Evolutionary conservation across 2,797 vertebrate species (phyloP), one percentile per base, ranked within the genome.

Genomic region (Myotis daubentonii): DNA sequence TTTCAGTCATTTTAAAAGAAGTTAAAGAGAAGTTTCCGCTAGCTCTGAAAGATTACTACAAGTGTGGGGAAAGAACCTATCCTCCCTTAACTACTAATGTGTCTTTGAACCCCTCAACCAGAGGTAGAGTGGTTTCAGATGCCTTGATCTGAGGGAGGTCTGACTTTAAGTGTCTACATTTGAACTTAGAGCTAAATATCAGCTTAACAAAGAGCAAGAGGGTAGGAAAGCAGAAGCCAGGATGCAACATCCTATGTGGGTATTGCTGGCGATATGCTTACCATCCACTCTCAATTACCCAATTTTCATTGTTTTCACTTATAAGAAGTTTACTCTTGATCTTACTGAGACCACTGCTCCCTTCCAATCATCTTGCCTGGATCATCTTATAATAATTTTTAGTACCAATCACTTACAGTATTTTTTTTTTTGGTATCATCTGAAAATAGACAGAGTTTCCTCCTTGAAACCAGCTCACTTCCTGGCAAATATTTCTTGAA

Each of bases 361-460:
- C 44, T 95, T 89, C 36, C 25, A 86, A 41, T 28, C 25, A 23
- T 30, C 74, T 82, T n/a, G 4, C 74, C 17, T 92, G 22, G 25
- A 10, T 83, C 30, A 41, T 84, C 51, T 62, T 38, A 72, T 44
- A 78, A 60, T n/a, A 86, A 88, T 25, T 80, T 94, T 89, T 47
- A 75, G 49, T 78, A 53, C 25, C 36, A 36, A 12, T n/a, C n/a
- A 65, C 72, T 81, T 94, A 70, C 28, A 82, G 53, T 3, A 12
- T 47, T 47, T 47, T 47, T 53, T 47, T 53, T 47, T 47, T 44
- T 44, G 41, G 3, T 47, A 74, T 30, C 33, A 60, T 41, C 68
- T 92, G 53, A 92, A 95, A 92, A 83, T 33, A 93, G 49, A 79
- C 36, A 91, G 76, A 53, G 36, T 76, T 93, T 90, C 70, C 20